phyloP scores from a whole-genome alignment of 2,113 vertebrate species.

The Ceyx melanurus region DNA sequence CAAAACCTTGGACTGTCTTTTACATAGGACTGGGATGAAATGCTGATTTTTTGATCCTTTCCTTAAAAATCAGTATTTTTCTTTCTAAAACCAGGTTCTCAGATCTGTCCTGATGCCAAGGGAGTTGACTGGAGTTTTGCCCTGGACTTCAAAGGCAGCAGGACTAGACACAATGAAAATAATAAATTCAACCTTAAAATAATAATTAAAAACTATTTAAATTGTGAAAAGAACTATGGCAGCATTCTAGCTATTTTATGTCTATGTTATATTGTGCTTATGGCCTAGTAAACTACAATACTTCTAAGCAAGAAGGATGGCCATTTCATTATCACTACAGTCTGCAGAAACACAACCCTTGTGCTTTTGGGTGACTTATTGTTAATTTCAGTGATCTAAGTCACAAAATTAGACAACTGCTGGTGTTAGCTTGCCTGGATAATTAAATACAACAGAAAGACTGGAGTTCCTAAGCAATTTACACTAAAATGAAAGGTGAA shows the following conservation, averaged over 20 bases:
- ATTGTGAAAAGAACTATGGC: constrained; percentile 50
- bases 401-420: constrained; percentile 61
- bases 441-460: not conserved
- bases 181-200: constrained; percentile 57
- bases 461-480: not conserved
- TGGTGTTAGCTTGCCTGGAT: constrained; percentile 62
- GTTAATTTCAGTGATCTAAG: constrained; percentile 53
- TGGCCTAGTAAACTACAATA: constrained; percentile 57
- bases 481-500: not conserved
- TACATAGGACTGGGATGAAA: constrained; percentile 72
- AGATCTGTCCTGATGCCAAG: constrained; percentile 4
- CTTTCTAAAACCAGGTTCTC: not conserved
- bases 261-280: constrained; percentile 62
- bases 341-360: constrained; percentile 70
- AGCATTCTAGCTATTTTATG: constrained; percentile 31
- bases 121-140: not conserved
- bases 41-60: constrained; percentile 65
- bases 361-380: constrained; percentile 76
- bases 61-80: constrained; percentile 12
- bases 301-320: constrained; percentile 56
- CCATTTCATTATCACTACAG: constrained; percentile 63
- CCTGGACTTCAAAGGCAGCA: constrained; percentile 35
- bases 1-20: constrained; percentile 72
- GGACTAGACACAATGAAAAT: constrained; percentile 6
- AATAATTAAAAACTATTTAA: not conserved